Base-by-base conservation (phyloP, 2,797 vertebrate genomes). In the Gastrophryne carolinensis region DNA sequence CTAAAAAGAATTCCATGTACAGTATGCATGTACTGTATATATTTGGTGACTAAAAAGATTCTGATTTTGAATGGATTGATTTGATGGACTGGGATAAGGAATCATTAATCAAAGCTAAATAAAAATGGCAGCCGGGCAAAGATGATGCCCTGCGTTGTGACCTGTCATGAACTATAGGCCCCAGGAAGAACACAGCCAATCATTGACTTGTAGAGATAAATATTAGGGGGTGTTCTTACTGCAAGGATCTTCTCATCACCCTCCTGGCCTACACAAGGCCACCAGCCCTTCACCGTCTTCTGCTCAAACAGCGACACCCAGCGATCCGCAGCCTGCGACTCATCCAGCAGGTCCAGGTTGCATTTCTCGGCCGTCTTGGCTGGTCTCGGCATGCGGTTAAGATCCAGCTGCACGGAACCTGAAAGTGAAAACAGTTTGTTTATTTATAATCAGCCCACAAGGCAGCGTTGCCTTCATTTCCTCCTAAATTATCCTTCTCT, bases 281-380 rank as follows among this genome's bases (percentile, higher is more conserved):
- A 99, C 97, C 97, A 99, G 1, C 96, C 96, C 80, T 92, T 96
- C 24, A 97, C 93, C 0, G 93, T 94, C 84, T 94, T 98, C 92
- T 99, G 97, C 76, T 98, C 93, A 0, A 99, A 98, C 71, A 99
- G 94, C 0, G 96, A 99, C 78, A 96, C 95, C 4, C 88, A 89
- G 4, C 23, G 80, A 3, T 90, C 85, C 0, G 60, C 39, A 15
- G 87, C 78, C 63, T 80, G 50, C 4, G 70, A 61, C 75, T 91
- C 90, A 0, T 91, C 85, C 50, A 95, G 80, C 0, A 92, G 85
- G 27, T 92, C 90, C 80, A 97, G 79, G 27, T 80, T 86, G 39
- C 97, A 99, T 56, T 95, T 98, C 79, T 95, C 93, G 0, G 95
- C 84, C 0, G 94, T 92, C 89, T 98, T 98, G 52, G 94, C 91